Base-by-base conservation (phyloP, 2,113 vertebrate species). In the Scophthalmus maximus region DNA sequence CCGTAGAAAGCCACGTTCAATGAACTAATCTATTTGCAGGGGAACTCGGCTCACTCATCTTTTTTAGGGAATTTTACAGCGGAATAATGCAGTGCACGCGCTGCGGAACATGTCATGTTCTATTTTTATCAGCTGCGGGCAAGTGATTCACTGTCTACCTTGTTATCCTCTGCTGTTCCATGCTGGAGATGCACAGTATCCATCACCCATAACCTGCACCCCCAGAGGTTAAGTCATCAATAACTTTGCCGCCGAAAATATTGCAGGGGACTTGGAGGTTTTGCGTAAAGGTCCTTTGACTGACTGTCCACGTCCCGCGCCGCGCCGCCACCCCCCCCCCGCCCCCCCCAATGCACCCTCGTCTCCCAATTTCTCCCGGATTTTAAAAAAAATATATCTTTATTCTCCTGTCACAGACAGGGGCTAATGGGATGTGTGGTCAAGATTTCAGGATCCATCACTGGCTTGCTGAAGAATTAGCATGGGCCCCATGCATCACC, bases 401-500 rank as follows among this genome's bases (percentile, higher is more conserved):
- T 95, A 95, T 96, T 93, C 95, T 93, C 84, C 94, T 97, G 96
- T 96, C 96, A 96, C 80, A 94, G 96, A 94, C 94, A 96, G 96
- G 94, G 97, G 96, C 95, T 98, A 99, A 98, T 97, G 95, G 96
- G 96, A 97, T 93, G 93, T 95, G 95, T 95, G 97, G 96, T 97
- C 96, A 97, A 96, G 95, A 96, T 96, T 98, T 97, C 93, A 95
- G 97, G 95, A 96, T 96, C 96, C 96, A 95, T 98, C 97, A 97
- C 93, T 93, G 95, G 93, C 93, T 95, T 92, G 84, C 91, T 93
- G 89, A 94, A 94, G 94, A 96, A 97, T 97, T 96, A 98, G 95
- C 96, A 96, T 94, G 95, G 94, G 90, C 93, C 93, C 94, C 93
- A 93, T 93, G 95, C 95, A 94, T 97, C 97, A 96, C 92, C 96